These are phyloP conservation scores for Leptinotarsa tumamoca DNA, from an alignment of 2,888 invertebrate genomes.

Conservation along the genomic window DNA sequence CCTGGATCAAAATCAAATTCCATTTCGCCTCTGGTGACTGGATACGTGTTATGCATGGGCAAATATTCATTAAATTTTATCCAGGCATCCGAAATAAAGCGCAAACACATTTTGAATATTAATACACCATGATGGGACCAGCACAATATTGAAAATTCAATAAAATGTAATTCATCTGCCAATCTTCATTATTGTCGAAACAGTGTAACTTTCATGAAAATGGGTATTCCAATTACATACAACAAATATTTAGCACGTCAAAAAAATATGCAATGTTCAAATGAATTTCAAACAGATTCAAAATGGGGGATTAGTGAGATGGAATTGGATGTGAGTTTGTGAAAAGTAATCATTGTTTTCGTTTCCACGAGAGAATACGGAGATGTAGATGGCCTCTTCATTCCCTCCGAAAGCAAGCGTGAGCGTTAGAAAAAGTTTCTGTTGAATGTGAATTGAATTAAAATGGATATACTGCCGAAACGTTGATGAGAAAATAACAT, in stretches of 20 bases:
- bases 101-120: neutral
- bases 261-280: neutral
- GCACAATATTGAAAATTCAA: neutral
- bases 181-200: neutral
- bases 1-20: neutral
- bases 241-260: neutral
- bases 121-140: neutral
- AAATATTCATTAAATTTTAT: neutral
- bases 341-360: no score
- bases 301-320: neutral
- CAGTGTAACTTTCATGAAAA: neutral
- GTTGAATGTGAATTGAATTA: no score
- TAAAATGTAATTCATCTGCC: neutral
- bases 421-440: no score
- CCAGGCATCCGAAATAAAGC: neutral
- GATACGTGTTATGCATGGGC: neutral
- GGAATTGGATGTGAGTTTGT: neutral
- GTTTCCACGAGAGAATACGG: no score
- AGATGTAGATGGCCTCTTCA: no score
- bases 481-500: no score
- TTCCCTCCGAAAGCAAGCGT: no score
- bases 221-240: neutral
- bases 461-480: no score
- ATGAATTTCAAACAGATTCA: neutral
- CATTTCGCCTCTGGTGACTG: neutral